Evolutionary conservation across 2,888 invertebrate species (phyloP), one percentile per base, ranked within the genome.

Genomic region (Andrena praecox): DNA sequence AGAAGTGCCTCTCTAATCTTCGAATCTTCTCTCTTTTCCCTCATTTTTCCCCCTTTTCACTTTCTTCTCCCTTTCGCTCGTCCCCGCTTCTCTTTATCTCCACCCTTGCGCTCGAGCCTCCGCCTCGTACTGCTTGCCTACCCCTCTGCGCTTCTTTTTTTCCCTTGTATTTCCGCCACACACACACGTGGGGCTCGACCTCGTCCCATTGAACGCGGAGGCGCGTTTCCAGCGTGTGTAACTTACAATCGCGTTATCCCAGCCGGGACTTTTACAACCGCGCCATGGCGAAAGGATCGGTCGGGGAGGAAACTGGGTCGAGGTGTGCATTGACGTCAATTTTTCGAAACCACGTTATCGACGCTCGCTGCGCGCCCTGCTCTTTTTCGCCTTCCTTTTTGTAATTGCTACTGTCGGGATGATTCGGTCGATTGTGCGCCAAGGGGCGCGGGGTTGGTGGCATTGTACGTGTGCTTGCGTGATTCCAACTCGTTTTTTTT

Each of bases 201-300:
- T 74, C 74, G 70, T 77, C 77, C 62, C 77, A 76, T 81, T 76
- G 68, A 85, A 67, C 67, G 50, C 64, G 71, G 50, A 35, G 63
- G 42, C 68, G 59, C 68, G 76, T 71, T 82, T 68, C 50, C 77
- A 77, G 35, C 82, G 64, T 68, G 80, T 71, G 83, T 81, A 83
- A 79, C 77, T 87, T 80, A 80, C 84, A 84, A 88, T 87, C 80
- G 89, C 60, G 89, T 85, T 80, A 89, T 83, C 77, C 78, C 70
- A 54, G 54, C 83, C 66, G 72, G 10, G 84, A 85, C 80, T 85
- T 85, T 77, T 73, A 70, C 63, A 76, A 76, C 42, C 67, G 50
- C 68, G 54, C 73, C 62, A 50, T 66, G 68, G 33, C 54, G 52
- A 66, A 66, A 77, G 59, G 67, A 79, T 75, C 63, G 72, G 33